Base-by-base conservation (phyloP, 2,888 invertebrate genomes). In the Napeogenes inachia region DNA sequence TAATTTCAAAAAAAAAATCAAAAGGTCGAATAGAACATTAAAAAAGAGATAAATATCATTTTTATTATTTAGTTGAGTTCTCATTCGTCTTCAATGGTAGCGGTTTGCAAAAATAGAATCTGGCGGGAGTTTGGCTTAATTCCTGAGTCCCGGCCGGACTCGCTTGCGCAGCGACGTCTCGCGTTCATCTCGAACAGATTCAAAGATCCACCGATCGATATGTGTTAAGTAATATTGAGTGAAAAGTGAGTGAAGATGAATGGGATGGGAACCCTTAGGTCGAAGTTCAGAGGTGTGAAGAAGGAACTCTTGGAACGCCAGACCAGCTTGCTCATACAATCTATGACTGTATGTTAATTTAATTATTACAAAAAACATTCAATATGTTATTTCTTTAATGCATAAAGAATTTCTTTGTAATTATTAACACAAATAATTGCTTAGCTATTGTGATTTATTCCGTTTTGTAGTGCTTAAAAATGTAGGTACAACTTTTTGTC, bases 221-320 rank as follows among this genome's bases (percentile, higher is more conserved):
- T 60, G 60, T 59, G 57, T 63, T 42, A 32, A 59, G 57, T 65
- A 70, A 69, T 69, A 73, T 75, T 70, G 64, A 68, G 69, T 71
- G 68, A 70, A 72, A 73, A 76, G 76, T 71, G 63, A 76, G 76
- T 71, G 63, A 85, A 72, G 71, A 89, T 88, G 91, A 91, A 91
- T 78, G 92, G 92, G 21, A 91, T 84, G 66, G 92, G 92, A 57
- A 91, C 92, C 58, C 87, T 92, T 64, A 91, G 92, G 76, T 93
- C 93, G 80, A 92, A 92, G 77, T 95, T 96, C 82, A 92, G 95
- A 74, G 96, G 96, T 47, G 90, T 96, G 64, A 95, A 94, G 78
- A 96, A 94, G 81, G 94, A 95, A 75, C 92, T 94, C 75, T 79
- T 96, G 68, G 94, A 94, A 69, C 90, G 93, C 71, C 94, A 94